A percentile compares a stretch with the other conserved stretches of the same genome.
phyloP scores from a whole-genome alignment of 1,140 invertebrate species.

The Lethrus apterus region DNA sequence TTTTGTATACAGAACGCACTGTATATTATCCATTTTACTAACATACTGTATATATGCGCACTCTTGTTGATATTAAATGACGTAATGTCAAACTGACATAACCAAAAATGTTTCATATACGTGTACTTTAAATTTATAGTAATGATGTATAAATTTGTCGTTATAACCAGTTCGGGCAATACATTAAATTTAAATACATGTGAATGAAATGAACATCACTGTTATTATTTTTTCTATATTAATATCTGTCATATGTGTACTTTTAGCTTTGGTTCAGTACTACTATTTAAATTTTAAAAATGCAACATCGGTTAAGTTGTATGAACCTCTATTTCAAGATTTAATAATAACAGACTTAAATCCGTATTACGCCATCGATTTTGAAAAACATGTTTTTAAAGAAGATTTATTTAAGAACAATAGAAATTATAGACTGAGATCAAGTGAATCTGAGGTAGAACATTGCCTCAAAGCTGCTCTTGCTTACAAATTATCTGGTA shows the following conservation, averaged over 20 bases:
- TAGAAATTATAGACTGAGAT: slow-evolving; percentile 14
- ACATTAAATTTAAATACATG: not conserved
- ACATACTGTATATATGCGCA: too few relatives aligned
- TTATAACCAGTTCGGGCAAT: not conserved
- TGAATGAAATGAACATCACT: slow-evolving; percentile 20
- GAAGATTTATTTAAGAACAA: slow-evolving; percentile 23
- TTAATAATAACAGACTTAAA: slow-evolving; percentile 30
- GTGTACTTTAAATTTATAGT: slow-evolving; percentile 10
- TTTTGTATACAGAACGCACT: too few relatives aligned
- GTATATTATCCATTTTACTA: too few relatives aligned
- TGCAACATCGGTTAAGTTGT: slow-evolving; percentile 18
- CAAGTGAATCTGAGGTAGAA: slow-evolving; percentile 61
- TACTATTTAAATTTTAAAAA: slow-evolving; percentile 33
- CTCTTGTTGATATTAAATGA: too few relatives aligned
- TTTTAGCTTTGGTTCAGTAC: slow-evolving; percentile 35
- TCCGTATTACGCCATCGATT: not conserved
- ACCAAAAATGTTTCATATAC: slow-evolving; percentile 11
- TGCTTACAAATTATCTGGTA: slow-evolving; percentile 74
- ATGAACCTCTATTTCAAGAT: slow-evolving; percentile 35
- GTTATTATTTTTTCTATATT: slow-evolving; percentile 29
- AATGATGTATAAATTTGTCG: slow-evolving; percentile 9
- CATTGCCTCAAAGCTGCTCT: slow-evolving; percentile 74
- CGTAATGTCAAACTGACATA: too few relatives aligned
- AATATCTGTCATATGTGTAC: slow-evolving; percentile 36
- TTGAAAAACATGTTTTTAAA: slow-evolving; percentile 18